Base-by-base conservation (phyloP, 2,797 vertebrate species). In the Rhyacichthys aspro region DNA sequence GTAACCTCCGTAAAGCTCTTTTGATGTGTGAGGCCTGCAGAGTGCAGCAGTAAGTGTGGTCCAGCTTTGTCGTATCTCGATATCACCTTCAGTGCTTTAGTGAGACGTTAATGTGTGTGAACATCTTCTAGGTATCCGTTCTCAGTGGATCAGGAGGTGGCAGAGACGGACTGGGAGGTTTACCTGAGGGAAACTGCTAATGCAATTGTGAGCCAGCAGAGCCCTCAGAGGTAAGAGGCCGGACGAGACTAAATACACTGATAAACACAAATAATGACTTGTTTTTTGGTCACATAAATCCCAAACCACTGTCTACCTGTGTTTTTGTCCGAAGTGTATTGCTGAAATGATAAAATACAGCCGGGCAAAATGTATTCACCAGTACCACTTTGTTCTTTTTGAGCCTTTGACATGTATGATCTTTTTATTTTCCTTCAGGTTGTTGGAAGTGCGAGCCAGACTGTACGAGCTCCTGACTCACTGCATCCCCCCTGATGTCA, bases 11-110 rank as follows among this genome's bases (percentile, higher is more conserved):
- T 42, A 99, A 96, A 82, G 98, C 96, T 0, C 86, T 99, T 1
- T 85, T 99, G 23, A 99, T 98, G 95, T 98, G 96, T 0, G 98
- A 99, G 71, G 95, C 97, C 63, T 99, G 97, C 90, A 93, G 96
- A 83, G 98, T 98, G 37, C 96, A 98, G 70, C 97, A 98, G 97
- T 99, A 88, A 93, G 97, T 95, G 0, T 2, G 17, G 16, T 18
- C 16, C 7, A 15, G 11, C 4, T 7, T 0, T 12, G 5, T 39
- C 0, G 3, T 36, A 3, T 23, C 11, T 37, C 7, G n/a, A n/a
- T 34, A 14, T 33, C 2, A 0, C 19, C 34, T 23, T 18, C 16
- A 0, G 1, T 11, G 4, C 16, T 17, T 54, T 36, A 3, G 1
- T 23, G 4, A 32, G 9, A 14, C 36, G 12, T 17, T 6, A 19